Percentiles rank a stretch among this genome's conserved stretches.
Evolutionary conservation across 2,797 vertebrate species (phyloP).

Genomic region (Dromococcyx pavoninus): DNA sequence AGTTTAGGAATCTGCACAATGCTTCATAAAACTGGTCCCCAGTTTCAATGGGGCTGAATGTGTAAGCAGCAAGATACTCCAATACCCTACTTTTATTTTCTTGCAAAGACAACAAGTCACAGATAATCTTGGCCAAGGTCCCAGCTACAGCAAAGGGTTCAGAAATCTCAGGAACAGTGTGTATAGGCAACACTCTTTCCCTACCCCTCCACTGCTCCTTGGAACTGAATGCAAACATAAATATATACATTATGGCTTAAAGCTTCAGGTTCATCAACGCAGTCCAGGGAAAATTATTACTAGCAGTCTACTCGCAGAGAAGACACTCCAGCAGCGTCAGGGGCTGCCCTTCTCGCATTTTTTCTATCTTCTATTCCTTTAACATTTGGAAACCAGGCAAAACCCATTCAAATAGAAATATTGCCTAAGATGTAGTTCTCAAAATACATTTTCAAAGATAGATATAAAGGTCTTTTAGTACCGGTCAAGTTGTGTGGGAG

Average conservation of each 20-base stretch:
- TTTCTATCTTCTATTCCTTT: not conserved
- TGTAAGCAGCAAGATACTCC: not conserved
- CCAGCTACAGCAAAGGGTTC: not conserved
- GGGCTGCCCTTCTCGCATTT: not conserved
- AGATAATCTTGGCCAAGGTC: not conserved
- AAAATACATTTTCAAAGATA: not conserved
- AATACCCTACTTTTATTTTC: not conserved
- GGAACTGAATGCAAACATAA: not conserved
- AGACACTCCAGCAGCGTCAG: not conserved
- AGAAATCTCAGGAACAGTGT: not conserved
- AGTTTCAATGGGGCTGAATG: not conserved
- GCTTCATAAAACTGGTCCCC: not conserved
- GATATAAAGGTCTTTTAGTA: slow-evolving; percentile 2
- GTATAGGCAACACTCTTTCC: not conserved
- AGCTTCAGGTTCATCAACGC: not conserved
- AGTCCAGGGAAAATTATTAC: not conserved
- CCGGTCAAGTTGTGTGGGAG: slow-evolving; percentile 11
- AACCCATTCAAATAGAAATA: not conserved
- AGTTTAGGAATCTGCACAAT: not conserved
- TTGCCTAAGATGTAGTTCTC: not conserved
- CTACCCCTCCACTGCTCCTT: not conserved
- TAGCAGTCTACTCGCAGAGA: not conserved
- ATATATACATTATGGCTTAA: not conserved
- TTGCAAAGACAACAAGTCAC: not conserved
- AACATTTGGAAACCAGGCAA: not conserved